Conservation (phyloP, 2,888 invertebrate species). For the Lathronympha strigana region DNA sequence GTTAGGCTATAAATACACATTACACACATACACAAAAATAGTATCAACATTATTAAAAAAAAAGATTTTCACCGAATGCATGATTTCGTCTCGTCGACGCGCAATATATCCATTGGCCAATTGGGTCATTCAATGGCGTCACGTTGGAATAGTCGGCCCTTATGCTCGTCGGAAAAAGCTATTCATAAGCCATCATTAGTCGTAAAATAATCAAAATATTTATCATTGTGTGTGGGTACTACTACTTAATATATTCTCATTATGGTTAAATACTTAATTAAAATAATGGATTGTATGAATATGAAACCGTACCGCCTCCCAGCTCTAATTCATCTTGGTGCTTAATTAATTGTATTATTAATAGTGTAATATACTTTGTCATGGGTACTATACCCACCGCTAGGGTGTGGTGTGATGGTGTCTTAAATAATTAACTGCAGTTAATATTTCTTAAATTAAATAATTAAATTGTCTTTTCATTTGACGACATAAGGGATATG, state of each 20-base stretch:
- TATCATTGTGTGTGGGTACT: background rate
- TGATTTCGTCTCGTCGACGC: too few relatives aligned
- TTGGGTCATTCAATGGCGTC: too few relatives aligned
- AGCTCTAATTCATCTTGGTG: conserved; percentile 44
- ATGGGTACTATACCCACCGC: conserved; percentile 4
- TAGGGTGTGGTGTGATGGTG: background rate
- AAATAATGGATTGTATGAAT: conserved; percentile 39
- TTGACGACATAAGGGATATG: background rate
- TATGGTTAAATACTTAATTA: conserved; percentile 21
- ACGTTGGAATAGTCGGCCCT: too few relatives aligned
- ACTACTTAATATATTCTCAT: conserved; percentile 3
- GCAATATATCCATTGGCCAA: too few relatives aligned
- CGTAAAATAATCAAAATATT: conserved; percentile 4
- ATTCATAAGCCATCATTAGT: background rate
- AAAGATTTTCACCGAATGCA: too few relatives aligned
- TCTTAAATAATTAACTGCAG: conserved; percentile 2
- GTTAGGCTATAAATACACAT: too few relatives aligned
- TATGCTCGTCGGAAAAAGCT: too few relatives aligned
- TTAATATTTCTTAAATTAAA: background rate
- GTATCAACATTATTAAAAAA: too few relatives aligned
- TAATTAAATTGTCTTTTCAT: background rate
- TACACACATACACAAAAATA: too few relatives aligned
- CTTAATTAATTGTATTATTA: conserved; percentile 56
- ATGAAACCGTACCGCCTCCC: conserved; percentile 39
- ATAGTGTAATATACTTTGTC: conserved; percentile 45